phyloP scores from a whole-genome alignment of 2,113 vertebrate species.

The Eubucco bourcierii region DNA sequence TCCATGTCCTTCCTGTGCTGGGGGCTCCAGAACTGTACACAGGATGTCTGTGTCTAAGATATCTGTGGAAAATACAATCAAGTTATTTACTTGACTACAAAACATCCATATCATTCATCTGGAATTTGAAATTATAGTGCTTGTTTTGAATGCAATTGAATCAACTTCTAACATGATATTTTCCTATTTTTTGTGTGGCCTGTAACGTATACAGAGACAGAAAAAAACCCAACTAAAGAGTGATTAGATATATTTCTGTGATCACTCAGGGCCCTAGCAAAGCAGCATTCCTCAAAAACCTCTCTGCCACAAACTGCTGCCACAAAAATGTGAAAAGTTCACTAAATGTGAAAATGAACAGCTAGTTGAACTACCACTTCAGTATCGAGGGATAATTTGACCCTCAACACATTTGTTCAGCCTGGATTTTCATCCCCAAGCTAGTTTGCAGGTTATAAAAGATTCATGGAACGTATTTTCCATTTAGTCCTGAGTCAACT shows the following conservation, averaged over 20 bases:
- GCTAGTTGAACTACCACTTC: neutral
- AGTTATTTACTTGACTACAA: too few relatives aligned
- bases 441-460: neutral
- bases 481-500: neutral
- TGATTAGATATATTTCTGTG: neutral
- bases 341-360: neutral
- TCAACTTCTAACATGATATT: too few relatives aligned
- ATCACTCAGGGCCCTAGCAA: neutral
- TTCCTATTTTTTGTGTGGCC: too few relatives aligned
- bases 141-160: too few relatives aligned
- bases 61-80: too few relatives aligned
- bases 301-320: neutral
- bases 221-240: too few relatives aligned
- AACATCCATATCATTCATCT: too few relatives aligned
- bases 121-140: too few relatives aligned
- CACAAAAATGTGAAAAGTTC: neutral
- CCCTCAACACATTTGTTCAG: neutral
- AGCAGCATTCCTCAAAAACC: neutral
- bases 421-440: neutral
- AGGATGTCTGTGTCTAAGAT: too few relatives aligned
- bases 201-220: too few relatives aligned
- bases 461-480: neutral
- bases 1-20: too few relatives aligned
- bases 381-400: neutral
- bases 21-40: too few relatives aligned